Conservation (phyloP, 2,888 invertebrate species). For the Teleogryllus oceanicus region DNA sequence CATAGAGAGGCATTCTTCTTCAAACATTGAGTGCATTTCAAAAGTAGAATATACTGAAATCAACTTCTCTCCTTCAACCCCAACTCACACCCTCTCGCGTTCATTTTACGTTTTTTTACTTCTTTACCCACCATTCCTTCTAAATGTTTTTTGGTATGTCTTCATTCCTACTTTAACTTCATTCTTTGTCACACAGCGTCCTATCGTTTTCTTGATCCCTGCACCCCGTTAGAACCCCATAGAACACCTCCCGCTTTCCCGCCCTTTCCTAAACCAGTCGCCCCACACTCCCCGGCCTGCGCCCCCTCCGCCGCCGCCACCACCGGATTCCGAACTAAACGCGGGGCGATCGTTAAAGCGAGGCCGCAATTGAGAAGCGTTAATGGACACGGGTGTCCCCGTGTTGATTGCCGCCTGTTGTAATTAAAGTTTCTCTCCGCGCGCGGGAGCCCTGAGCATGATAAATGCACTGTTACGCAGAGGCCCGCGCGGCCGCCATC, state of each 20-base stretch:
- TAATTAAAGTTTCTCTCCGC: slow-evolving; percentile 10
- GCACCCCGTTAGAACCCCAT: too few species aligned
- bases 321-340: slow-evolving; percentile 3
- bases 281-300: background rate
- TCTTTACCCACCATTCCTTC: too few species aligned
- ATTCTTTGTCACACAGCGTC: too few species aligned
- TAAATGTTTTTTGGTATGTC: too few species aligned
- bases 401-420: background rate
- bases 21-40: too few species aligned
- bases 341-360: slow-evolving; percentile 3
- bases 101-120: too few species aligned
- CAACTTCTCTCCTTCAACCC: too few species aligned
- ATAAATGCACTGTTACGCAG: background rate
- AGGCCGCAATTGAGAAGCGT: background rate
- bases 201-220: too few species aligned
- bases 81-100: too few species aligned
- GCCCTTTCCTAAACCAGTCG: background rate
- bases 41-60: too few species aligned
- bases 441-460: background rate
- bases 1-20: too few species aligned
- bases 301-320: background rate
- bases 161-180: too few species aligned
- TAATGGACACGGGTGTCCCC: background rate
- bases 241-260: background rate
- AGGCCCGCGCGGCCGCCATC: background rate